A percentile compares a stretch with the other conserved stretches of the same genome.
Conservation (phyloP, 1,140 invertebrate species). For the Amyelois transitella region DNA sequence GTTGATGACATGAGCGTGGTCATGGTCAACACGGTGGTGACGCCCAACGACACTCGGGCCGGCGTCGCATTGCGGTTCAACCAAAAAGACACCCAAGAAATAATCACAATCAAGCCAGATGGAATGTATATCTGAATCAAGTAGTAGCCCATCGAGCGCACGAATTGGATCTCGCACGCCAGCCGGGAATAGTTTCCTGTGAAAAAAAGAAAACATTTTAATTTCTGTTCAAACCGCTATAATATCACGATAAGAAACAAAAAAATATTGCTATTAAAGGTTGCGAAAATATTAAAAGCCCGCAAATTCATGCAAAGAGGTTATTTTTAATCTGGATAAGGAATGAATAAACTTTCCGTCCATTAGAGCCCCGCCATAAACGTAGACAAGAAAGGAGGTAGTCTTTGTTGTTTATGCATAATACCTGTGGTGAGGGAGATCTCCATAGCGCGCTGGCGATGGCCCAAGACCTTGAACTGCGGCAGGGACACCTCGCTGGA, state of each 20-base stretch:
- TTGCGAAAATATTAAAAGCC: neutral
- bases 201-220: conserved; percentile 19
- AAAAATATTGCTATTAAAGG: neutral
- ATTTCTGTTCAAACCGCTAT: neutral
- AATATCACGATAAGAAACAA: neutral
- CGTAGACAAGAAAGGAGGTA: neutral
- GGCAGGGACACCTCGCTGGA: conserved; percentile 94
- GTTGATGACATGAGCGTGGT: conserved; percentile 99
- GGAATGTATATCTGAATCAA: conserved; percentile 99
- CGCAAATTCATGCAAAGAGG: neutral
- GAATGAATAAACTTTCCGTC: neutral
- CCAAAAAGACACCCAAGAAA: conserved; percentile 99
- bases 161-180: conserved; percentile 97
- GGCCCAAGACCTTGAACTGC: conserved; percentile 94
- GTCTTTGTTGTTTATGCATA: conserved; percentile 23
- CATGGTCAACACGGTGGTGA: conserved; percentile 98
- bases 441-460: conserved; percentile 91
- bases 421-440: conserved; percentile 94
- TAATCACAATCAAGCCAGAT: conserved; percentile 98
- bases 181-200: conserved; percentile 97
- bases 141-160: conserved; percentile 99
- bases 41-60: conserved; percentile 95
- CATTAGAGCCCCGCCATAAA: neutral
- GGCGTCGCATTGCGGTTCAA: conserved; percentile 94
- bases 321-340: conserved; percentile 4